Base-by-base conservation (phyloP, 2,888 invertebrate species). In the Lymantria monacha region DNA sequence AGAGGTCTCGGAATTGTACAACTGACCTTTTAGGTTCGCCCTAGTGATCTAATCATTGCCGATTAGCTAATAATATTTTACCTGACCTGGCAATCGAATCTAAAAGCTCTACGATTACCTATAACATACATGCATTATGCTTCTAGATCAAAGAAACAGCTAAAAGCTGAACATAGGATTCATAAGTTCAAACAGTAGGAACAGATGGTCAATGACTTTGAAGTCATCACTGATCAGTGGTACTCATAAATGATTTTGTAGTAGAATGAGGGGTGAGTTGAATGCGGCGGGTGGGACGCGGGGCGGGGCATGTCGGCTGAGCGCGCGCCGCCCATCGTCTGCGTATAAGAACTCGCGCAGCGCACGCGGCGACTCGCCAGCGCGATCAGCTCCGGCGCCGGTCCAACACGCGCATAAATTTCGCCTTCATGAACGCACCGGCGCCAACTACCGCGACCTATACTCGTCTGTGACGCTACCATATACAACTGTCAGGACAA, bases 261-360 rank as follows among this genome's bases (percentile, higher is more conserved):
- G 51, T 54, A 55, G 60, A 54, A 59, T 57, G 66, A 66, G 56
- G 59, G 64, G 60, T 59, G 57, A 61, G 53, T 62, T 57, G 62
- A 53, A 8, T 3, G 63, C 45, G 69, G 62, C 74, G 76, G 76
- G 81, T 75, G 76, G 79, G 79, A 76, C 72, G 82, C 69, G 71
- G 75, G 60, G 84, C 74, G 81, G 74, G 83, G 84, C 83, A 85
- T 81, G 82, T 62, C 74, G 64, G 71, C 55, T 70, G 78, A 79
- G 74, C 73, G 72, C 70, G 81, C 82, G 81, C 84, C 88, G 82
- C 87, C 85, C 84, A 79, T 76, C 74, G 51, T 49, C 42, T 46
- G 53, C 46, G 57, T 74, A 74, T 74, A 71, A 83, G 83, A 87
- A 79, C 79, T 76, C 66, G 74, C 63, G 76, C 72, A 54, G 59